Evolutionary conservation across 2,888 invertebrate genomes (phyloP), one percentile per base, ranked within the genome.

Genomic region (Meliscaeva auricollis): DNA sequence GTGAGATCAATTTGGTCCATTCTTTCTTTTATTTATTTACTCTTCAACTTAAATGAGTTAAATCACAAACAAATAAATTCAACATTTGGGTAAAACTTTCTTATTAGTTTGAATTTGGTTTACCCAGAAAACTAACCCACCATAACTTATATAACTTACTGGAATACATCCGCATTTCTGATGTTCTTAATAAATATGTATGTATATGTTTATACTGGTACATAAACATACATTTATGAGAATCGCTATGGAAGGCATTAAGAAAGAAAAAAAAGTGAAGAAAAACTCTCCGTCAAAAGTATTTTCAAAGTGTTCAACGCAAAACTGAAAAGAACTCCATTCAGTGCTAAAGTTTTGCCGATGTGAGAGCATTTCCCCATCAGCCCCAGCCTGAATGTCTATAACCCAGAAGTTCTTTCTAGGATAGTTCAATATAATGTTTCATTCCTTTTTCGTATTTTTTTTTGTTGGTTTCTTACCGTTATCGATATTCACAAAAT

Each of bases 401-500:
- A 35, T 35, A 20, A 26, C 1, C 50, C 32, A 13, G 30, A 48
- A 66, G 35, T 35, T 50, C n/a, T 35, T 35, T 50, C 50, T 35
- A 66, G 35, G 22, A 66, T 66, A 66, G 66, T 66, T 54, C 54
- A 68, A 38, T 50, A 68, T 26, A 26, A 64, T 17, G 15, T 30
- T 32, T 46, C 11, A 15, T 48, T 35, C 26, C 32, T 44, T 13
- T 11, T 56, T 8, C 44, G 13, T 52, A 7, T 13, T 17, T 46
- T 64, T 2, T 32, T 13, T 48, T 11, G 13, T 26, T 48, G 1
- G 7, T 64, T 32, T 26, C 62, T 32, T 38, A 22, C 20, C 32
- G 11, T 50, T 60, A 52, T 60, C 41, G 60, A 30, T 52, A 15
- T 76, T 69, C 32, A 41, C 69, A 60, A 77, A 77, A 77, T 77